phyloP scores from a whole-genome alignment of 1,140 invertebrate genomes.

The Drosophila fuyamai region DNA sequence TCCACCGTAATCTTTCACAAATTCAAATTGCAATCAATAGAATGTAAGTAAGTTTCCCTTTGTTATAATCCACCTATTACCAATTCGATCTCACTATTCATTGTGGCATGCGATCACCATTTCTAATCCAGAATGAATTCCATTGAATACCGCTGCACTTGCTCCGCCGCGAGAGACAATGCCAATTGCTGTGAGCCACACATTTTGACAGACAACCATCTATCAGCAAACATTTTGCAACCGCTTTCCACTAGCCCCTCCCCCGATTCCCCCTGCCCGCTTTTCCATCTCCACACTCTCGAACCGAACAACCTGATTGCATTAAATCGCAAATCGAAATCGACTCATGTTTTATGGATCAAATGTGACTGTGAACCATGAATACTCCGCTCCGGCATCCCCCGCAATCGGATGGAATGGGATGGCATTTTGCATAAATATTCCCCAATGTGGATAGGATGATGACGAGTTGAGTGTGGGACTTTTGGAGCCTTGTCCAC shows the following conservation, averaged over 20 bases:
- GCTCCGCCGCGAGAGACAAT: slow-evolving; percentile 10
- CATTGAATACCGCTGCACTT: slow-evolving; percentile 18
- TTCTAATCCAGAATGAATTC: slow-evolving; percentile 23
- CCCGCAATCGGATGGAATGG: slow-evolving; percentile 12
- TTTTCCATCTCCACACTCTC: slow-evolving; percentile 2
- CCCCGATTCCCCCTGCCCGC: background rate
- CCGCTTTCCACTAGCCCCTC: slow-evolving; percentile 6
- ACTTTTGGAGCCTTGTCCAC: slow-evolving; percentile 46
- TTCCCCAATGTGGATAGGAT: slow-evolving; percentile 56
- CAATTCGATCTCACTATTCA: slow-evolving; percentile 19
- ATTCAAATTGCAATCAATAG: no score
- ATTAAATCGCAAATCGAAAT: slow-evolving; percentile 55
- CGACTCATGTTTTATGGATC: slow-evolving; percentile 76
- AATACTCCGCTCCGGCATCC: slow-evolving; percentile 36
- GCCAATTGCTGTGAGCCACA: slow-evolving; percentile 28
- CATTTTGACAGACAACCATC: slow-evolving; percentile 42
- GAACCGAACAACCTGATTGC: slow-evolving; percentile 29
- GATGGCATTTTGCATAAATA: slow-evolving; percentile 66
- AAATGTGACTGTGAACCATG: slow-evolving; percentile 60
- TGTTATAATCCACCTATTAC: background rate
- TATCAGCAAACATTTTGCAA: slow-evolving; percentile 30
- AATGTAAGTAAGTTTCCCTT: background rate
- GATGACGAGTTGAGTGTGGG: slow-evolving; percentile 50
- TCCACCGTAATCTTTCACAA: no score
- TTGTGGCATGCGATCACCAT: slow-evolving; percentile 13